phyloP scores from a whole-genome alignment of 2,797 vertebrate genomes.

The Myotis planiceps region DNA sequence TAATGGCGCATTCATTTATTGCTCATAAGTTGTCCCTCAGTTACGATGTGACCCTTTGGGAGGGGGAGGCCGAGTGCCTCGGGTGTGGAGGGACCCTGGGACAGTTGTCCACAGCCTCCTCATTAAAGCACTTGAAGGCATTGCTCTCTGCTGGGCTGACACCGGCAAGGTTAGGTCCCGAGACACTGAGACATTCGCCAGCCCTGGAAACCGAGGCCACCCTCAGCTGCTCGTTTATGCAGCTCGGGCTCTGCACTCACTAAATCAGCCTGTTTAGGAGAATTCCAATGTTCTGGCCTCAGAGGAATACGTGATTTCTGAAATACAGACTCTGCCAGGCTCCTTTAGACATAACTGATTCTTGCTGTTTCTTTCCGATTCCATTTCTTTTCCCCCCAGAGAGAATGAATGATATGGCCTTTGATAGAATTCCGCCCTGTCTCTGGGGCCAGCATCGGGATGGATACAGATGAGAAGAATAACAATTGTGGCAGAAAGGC shows the following conservation, averaged over 20 bases:
- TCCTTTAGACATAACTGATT: not conserved
- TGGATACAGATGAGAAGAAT: not conserved
- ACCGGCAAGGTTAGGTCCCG: not conserved
- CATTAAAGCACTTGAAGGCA: not conserved
- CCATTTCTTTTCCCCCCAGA: not conserved
- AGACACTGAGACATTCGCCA: not conserved
- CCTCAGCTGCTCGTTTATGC: not conserved
- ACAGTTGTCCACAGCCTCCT: not conserved
- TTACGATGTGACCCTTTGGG: too few species aligned
- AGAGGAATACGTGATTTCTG: not conserved
- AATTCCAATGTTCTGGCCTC: conserved; percentile 8
- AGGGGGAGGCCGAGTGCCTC: not conserved
- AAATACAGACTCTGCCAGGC: not conserved
- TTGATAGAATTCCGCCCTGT: not conserved
- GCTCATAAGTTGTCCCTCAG: not conserved
- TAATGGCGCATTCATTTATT: not conserved
- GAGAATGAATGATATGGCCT: not conserved
- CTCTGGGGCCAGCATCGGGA: not conserved
- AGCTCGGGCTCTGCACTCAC: not conserved
- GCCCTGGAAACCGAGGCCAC: not conserved
- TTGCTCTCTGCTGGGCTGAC: not conserved
- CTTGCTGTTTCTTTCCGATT: not conserved
- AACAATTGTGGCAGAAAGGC: too few species aligned
- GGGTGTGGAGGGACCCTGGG: not conserved
- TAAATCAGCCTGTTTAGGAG: not conserved